Conservation (phyloP, 2,797 vertebrate species). For the Parotocinclus haroldoi region DNA sequence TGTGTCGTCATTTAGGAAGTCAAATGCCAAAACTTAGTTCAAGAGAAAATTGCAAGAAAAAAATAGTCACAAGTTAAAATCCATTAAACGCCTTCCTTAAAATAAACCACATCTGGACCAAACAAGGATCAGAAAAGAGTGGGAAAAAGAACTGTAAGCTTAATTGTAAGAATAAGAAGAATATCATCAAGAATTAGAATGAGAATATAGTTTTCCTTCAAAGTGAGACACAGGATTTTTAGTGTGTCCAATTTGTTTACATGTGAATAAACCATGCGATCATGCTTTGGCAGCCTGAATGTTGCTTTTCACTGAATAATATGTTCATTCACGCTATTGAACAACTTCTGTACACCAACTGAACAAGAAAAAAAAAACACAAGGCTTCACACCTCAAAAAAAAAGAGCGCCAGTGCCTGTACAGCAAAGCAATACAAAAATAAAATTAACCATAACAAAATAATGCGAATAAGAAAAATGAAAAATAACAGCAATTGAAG, state of each 20-base stretch:
- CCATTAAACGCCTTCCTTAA: constrained; percentile 76
- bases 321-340: constrained; percentile 83
- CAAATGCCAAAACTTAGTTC: constrained; percentile 78
- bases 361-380: constrained; percentile 60
- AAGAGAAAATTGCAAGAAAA: constrained; percentile 74
- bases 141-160: constrained; percentile 73
- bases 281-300: constrained; percentile 85
- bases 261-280: constrained; percentile 84
- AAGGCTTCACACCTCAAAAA: constrained; percentile 70
- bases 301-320: constrained; percentile 83
- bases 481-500: constrained; percentile 53
- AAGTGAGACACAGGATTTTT: constrained; percentile 77
- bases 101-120: constrained; percentile 77
- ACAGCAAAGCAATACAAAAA: constrained; percentile 73
- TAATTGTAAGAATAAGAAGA: constrained; percentile 74
- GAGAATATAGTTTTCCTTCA: constrained; percentile 75
- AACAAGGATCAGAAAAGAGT: constrained; percentile 77
- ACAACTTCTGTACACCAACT: constrained; percentile 82
- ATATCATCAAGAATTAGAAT: constrained; percentile 79
- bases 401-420: constrained; percentile 70
- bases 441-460: constrained; percentile 69
- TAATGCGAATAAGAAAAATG: constrained; percentile 38
- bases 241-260: constrained; percentile 75
- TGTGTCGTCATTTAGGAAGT: constrained; percentile 80
- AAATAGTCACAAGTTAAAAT: constrained; percentile 78